phyloP scores from a whole-genome alignment of 2,797 vertebrate species.

The Trematomus bernacchii region DNA sequence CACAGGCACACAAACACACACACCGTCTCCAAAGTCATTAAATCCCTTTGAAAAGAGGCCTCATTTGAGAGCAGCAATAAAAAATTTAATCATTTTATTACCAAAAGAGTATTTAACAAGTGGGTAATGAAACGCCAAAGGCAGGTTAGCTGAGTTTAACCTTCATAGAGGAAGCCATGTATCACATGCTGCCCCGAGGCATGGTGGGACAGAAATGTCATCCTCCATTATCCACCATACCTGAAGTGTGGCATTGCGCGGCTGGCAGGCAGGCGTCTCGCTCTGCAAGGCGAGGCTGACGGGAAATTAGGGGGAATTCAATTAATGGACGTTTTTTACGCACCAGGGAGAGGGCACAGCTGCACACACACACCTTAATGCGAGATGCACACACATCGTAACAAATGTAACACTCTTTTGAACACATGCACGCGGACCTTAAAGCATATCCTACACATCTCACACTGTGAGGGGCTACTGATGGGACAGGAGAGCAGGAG shows the following conservation, averaged over 20 bases:
- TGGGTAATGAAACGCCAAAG: constrained; percentile 99
- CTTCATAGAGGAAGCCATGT: constrained; percentile 99
- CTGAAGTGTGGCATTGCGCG: constrained; percentile 93
- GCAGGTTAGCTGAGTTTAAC: constrained; percentile 99
- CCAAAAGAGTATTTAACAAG: constrained; percentile 99
- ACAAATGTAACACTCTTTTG: constrained; percentile 50
- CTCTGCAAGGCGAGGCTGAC: constrained; percentile 85
- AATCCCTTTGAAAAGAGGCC: constrained; percentile 97
- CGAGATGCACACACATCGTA: constrained; percentile 52
- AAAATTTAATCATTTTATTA: constrained; percentile 99
- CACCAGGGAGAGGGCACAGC: constrained; percentile 92
- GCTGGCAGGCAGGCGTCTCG: constrained; percentile 81
- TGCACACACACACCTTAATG: constrained; percentile 64
- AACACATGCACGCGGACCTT: constrained; percentile 53
- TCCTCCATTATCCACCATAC: constrained; percentile 95
- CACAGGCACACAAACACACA: constrained; percentile 85
- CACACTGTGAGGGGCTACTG: constrained; percentile 80
- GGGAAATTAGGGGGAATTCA: constrained; percentile 98
- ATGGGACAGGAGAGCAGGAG: constrained; percentile 50
- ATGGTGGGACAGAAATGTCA: constrained; percentile 99
- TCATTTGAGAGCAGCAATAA: constrained; percentile 99
- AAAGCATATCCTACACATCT: constrained; percentile 76
- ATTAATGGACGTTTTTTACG: constrained; percentile 98
- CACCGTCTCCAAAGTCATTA: constrained; percentile 96
- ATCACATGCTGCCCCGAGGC: constrained; percentile 97